phyloP scores from a whole-genome alignment of 2,113 vertebrate species.

The Hylia prasina region DNA sequence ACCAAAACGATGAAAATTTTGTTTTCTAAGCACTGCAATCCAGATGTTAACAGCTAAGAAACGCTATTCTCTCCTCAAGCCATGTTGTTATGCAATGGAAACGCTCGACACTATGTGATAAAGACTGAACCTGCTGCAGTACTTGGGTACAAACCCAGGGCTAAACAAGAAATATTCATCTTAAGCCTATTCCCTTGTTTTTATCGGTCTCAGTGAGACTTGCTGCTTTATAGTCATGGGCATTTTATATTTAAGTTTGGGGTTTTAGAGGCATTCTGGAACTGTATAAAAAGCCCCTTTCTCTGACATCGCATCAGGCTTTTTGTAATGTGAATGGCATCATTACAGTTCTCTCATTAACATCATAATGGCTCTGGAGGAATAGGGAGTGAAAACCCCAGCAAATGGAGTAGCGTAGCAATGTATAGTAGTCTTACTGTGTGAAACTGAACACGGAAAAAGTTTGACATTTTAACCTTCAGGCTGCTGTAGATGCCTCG shows the following conservation, averaged over 20 bases:
- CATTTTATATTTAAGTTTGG: conserved; percentile 55
- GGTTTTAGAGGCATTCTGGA: conserved; percentile 45
- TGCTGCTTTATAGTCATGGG: not conserved
- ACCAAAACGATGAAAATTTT: not conserved
- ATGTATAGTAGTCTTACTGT: conserved; percentile 21
- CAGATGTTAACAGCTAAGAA: conserved; percentile 24
- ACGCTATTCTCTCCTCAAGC: not conserved
- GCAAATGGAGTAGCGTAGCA: conserved; percentile 42
- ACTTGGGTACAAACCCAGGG: not conserved
- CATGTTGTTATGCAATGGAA: not conserved
- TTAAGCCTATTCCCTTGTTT: not conserved
- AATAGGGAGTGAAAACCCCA: conserved; percentile 42
- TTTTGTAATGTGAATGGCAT: conserved; percentile 65
- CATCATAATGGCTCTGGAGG: conserved; percentile 59
- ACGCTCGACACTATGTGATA: not conserved
- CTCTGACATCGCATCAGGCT: conserved; percentile 44
- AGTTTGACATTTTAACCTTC: conserved; percentile 53
- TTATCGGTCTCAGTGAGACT: not conserved
- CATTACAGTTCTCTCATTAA: conserved; percentile 65
- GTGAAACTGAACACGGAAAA: not conserved
- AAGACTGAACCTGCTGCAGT: not conserved
- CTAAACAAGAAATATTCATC: not conserved
- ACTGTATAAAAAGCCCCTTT: conserved; percentile 59
- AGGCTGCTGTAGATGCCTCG: conserved; percentile 30
- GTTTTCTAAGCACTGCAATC: not conserved